phyloP scores from a whole-genome alignment of 2,113 vertebrate genomes.

The Microcebus tavaratra region DNA sequence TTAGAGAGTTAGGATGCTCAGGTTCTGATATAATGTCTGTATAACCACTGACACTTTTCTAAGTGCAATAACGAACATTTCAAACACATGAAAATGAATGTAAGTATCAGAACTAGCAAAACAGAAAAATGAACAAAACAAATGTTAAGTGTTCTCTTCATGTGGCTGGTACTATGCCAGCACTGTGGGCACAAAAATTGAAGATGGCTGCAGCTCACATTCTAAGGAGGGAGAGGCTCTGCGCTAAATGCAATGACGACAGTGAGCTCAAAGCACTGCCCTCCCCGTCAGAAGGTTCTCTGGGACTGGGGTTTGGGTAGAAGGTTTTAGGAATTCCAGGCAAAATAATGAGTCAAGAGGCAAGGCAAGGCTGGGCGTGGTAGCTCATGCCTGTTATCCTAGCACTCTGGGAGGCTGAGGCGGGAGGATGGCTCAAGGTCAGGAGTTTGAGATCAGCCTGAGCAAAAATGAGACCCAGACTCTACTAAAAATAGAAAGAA shows the following conservation, averaged over 20 bases:
- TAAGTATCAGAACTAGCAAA: neutral
- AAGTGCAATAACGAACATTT: constrained; percentile 63
- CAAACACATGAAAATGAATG: constrained; percentile 70
- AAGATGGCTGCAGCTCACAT: neutral
- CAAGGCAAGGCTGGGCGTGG: neutral
- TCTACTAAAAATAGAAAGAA: too few species aligned
- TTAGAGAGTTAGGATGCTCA: constrained; percentile 62
- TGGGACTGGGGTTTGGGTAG: too few species aligned
- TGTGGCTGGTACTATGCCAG: neutral
- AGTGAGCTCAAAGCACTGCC: neutral
- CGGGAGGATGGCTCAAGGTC: too few species aligned
- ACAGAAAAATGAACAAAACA: neutral
- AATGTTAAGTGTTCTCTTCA: neutral
- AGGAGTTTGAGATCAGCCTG: too few species aligned
- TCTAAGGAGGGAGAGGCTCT: neutral
- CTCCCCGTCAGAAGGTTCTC: neutral
- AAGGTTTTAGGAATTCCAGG: neutral
- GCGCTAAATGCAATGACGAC: neutral
- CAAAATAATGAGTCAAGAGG: neutral
- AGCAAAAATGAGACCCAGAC: too few species aligned
- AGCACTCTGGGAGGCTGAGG: too few species aligned
- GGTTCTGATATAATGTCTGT: constrained; percentile 65
- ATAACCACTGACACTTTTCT: constrained; percentile 37
- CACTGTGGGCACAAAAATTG: neutral
- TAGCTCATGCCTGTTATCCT: too few species aligned